A percentile compares a stretch with the other conserved stretches of the same genome.
Conservation (phyloP, 1,140 invertebrate genomes). For the Schlechtendalia chinensis region DNA sequence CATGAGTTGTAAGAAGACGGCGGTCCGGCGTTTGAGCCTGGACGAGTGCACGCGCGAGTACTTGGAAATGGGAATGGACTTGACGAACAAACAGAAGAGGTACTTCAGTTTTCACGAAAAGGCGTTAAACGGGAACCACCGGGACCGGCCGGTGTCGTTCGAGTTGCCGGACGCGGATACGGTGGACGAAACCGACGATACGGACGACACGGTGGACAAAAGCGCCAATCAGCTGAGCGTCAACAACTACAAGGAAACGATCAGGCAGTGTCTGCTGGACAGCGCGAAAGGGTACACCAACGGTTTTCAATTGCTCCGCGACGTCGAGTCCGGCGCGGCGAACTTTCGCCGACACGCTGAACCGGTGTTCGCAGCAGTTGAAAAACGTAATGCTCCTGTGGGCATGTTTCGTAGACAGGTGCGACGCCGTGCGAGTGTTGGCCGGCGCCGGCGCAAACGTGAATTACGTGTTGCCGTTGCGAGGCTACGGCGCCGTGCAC, state of each 20-base stretch:
- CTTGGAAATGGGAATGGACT: constrained; percentile 47
- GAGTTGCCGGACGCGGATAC: neutral
- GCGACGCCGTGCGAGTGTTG: constrained; percentile 64
- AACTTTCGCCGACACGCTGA: constrained; percentile 59
- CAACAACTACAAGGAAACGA: constrained; percentile 69
- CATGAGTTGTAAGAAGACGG: constrained; percentile 17
- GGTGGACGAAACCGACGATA: neutral
- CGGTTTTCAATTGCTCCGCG: constrained; percentile 66
- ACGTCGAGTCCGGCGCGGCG: constrained; percentile 64
- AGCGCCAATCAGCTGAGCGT: constrained; percentile 66
- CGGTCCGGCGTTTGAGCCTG: neutral
- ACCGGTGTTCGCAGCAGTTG: neutral
- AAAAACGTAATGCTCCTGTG: constrained; percentile 64
- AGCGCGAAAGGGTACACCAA: constrained; percentile 68
- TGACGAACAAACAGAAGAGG: constrained; percentile 22
- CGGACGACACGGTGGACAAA: constrained; percentile 60
- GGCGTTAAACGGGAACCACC: neutral
- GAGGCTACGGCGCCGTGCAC: constrained; percentile 69
- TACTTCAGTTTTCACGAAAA: constrained; percentile 43
- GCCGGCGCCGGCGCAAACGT: constrained; percentile 65
- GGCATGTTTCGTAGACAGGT: constrained; percentile 67
- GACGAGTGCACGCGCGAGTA: constrained; percentile 38
- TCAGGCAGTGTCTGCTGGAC: constrained; percentile 68
- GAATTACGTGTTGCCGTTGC: constrained; percentile 68
- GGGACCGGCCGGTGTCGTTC: constrained; percentile 9